These are phyloP conservation scores for Scelioninae gen. 1 DNA, from an alignment of 2,888 invertebrate genomes.

Conservation along the genomic window DNA sequence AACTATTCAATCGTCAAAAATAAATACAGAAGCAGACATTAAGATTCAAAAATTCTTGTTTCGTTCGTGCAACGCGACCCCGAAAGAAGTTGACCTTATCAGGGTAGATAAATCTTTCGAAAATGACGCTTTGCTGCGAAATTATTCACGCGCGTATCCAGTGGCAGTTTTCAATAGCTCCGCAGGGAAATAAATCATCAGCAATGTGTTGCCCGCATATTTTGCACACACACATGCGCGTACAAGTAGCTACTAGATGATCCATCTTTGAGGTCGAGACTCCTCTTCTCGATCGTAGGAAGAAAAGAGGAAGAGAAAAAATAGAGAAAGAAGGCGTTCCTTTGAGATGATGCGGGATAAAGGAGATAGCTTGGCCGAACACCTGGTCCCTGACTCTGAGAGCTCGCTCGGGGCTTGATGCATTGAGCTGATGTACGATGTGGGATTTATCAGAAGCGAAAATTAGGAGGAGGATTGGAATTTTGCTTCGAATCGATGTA, in stretches of 20 bases:
- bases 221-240: constrained; percentile 7
- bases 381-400: constrained; percentile 61
- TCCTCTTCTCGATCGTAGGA: constrained; percentile 31
- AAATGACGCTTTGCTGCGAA: constrained; percentile 57
- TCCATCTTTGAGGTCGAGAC: constrained; percentile 53
- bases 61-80: constrained; percentile 30
- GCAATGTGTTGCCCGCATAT: constrained; percentile 50
- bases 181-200: constrained; percentile 62
- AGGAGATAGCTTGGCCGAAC: constrained; percentile 59
- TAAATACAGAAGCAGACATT: constrained; percentile 37
- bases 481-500: constrained; percentile 48
- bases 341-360: constrained; percentile 65
- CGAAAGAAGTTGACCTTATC: constrained; percentile 59
- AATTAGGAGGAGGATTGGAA: constrained; percentile 63
- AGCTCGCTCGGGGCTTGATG: constrained; percentile 46
- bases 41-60: constrained; percentile 28
- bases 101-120: constrained; percentile 59
- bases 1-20: constrained; percentile 21
- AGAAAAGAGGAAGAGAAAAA: constrained; percentile 57
- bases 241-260: constrained; percentile 52
- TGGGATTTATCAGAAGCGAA: constrained; percentile 63
- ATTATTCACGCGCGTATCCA: constrained; percentile 68
- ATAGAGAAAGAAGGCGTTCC: constrained; percentile 55
- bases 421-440: constrained; percentile 39
- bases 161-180: constrained; percentile 68